Conservation (phyloP, 2,888 invertebrate species). For the Drosophila mercatorum region DNA sequence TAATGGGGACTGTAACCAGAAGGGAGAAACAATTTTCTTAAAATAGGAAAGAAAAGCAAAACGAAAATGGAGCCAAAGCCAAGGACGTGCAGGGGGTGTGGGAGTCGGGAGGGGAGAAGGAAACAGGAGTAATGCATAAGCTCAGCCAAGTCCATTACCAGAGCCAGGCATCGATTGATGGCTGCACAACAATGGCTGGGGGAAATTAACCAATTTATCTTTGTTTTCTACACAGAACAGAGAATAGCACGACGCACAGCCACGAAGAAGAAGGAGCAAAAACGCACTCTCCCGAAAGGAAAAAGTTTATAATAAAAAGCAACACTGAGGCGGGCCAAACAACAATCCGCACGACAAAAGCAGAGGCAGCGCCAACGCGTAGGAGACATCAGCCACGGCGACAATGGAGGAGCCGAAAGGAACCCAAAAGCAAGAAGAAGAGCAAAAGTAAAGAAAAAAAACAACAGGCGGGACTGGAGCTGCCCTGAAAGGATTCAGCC, state of each 20-base stretch:
- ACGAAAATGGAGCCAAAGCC: slow-evolving; percentile 33
- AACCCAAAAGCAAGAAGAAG: slow-evolving; percentile 28
- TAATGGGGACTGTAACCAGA: slow-evolving; percentile 42
- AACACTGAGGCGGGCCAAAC: slow-evolving; percentile 48
- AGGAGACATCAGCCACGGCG: slow-evolving; percentile 66
- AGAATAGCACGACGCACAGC: slow-evolving; percentile 43
- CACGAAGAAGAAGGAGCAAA: slow-evolving; percentile 2
- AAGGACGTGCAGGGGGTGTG: slow-evolving; percentile 16
- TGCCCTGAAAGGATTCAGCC: slow-evolving; percentile 73
- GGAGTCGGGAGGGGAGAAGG: slow-evolving; percentile 33
- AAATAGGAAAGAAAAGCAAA: slow-evolving; percentile 17
- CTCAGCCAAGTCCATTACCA: slow-evolving; percentile 84
- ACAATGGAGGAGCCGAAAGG: slow-evolving; percentile 63
- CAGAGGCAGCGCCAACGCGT: slow-evolving; percentile 43
- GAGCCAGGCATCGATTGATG: slow-evolving; percentile 84
- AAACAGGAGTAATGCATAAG: slow-evolving; percentile 69
- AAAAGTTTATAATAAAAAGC: slow-evolving; percentile 71
- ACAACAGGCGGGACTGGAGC: slow-evolving; percentile 56
- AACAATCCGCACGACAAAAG: slow-evolving; percentile 60
- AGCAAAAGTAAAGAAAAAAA: slow-evolving; percentile 38
- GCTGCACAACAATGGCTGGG: slow-evolving; percentile 82
- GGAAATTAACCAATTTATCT: slow-evolving; percentile 85
- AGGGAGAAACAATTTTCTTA: slow-evolving; percentile 45
- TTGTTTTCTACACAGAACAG: slow-evolving; percentile 80
- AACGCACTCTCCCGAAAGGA: slow-evolving; percentile 31